These are phyloP conservation scores for Aplysina aerophoba DNA, from an alignment of 37 sponge, comb jelly and placozoan genomes.

Conservation along the genomic window DNA sequence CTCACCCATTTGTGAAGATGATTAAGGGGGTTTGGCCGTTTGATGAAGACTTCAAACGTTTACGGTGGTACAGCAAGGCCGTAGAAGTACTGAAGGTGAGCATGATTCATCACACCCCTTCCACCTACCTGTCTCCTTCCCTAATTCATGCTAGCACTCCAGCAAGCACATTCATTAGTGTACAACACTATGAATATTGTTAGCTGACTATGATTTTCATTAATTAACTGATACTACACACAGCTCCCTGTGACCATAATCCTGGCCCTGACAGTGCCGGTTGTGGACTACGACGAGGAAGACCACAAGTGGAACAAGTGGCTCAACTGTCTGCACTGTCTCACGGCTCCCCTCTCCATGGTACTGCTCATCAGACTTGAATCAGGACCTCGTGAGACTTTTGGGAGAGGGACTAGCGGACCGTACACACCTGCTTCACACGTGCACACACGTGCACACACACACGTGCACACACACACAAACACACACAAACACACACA, in stretches of 20 bases:
- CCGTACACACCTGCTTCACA: no score
- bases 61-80: slow-evolving; percentile 47
- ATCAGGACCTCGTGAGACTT: slow-evolving; percentile 1
- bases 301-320: slow-evolving; percentile 93
- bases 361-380: slow-evolving; percentile 51
- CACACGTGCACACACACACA: neutral
- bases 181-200: no score
- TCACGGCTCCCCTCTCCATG: slow-evolving; percentile 73
- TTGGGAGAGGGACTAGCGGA: no score
- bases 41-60: slow-evolving; percentile 45
- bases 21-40: slow-evolving; percentile 66
- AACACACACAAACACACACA: neutral
- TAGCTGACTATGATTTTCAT: neutral
- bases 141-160: no score
- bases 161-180: no score
- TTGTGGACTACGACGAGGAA: slow-evolving; percentile 81
- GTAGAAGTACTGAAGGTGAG: slow-evolving; percentile 67
- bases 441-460: no score
- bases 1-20: slow-evolving; percentile 61
- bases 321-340: slow-evolving; percentile 86
- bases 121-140: no score
- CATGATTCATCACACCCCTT: no score
- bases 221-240: neutral
- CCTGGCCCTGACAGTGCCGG: slow-evolving; percentile 86
- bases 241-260: slow-evolving; percentile 73